Base-by-base conservation (phyloP, 2,113 vertebrate genomes). In the Chauna torquata region DNA sequence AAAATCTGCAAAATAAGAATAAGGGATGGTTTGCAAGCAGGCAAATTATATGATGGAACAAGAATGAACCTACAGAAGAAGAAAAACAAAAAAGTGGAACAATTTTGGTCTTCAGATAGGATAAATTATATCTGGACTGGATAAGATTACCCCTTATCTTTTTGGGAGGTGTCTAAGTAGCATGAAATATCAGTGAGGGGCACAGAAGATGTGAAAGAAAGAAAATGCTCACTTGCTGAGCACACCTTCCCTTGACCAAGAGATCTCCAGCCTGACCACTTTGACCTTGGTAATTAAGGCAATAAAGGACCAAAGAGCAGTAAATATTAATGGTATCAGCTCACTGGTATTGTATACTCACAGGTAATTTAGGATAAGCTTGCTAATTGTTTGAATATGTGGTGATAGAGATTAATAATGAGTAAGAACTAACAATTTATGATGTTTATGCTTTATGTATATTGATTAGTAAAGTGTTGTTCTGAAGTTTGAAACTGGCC, bases 101-200 rank as follows among this genome's bases (percentile, higher is more conserved):
- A 34, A 3, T 34, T 50, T 81, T 72, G 36, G 61, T 16, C 17
- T 20, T 88, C 25, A 47, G 36, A 45, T 3, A 50, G 16, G n/a
- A 72, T 36, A 57, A 81, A 57, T 0, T 0, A 16, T 28, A 2
- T 2, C 75, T 42, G 8, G 27, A 45, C 4, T 11, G 78, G 22
- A 52, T 1, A 1, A 64, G 18, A 70, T 15, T 27, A 34, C 6
- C 2, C 16, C 13, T 75, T 54, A 54, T 45, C 15, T 65, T 55
- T 88, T 50, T 18, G 66, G 12, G 49, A 50, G 14, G 6, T 32
- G 27, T 5, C 10, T 62, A 45, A 68, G 57, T 14, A 52, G 10
- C 8, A 25, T 24, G 7, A 49, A 65, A 12, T 16, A 61, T 24
- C 12, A 40, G 24, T 18, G n/a, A 66, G 20, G n/a, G 59, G 30